These are phyloP conservation scores for Eulacestoma nigropectus DNA, from an alignment of 2,113 vertebrate genomes.

Conservation along the genomic window DNA sequence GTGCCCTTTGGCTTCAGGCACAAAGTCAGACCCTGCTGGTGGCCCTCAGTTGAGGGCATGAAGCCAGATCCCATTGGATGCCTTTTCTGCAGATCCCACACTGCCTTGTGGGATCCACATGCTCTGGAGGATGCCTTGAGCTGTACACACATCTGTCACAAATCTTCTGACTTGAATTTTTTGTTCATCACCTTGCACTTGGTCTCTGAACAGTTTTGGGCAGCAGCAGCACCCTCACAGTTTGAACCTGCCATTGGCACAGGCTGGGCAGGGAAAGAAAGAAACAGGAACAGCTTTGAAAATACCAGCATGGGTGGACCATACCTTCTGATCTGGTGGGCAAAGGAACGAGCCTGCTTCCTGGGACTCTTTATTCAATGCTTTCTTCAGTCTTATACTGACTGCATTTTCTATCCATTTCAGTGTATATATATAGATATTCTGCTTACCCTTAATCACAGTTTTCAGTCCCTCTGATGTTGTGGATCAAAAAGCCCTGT, in stretches of 20 bases:
- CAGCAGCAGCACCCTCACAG: background rate
- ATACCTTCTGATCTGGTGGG: background rate
- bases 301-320: background rate
- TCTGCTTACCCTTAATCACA: background rate
- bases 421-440: background rate
- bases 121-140: background rate
- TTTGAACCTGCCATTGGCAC: background rate
- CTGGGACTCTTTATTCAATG: background rate
- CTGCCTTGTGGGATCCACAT: background rate
- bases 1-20: background rate
- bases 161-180: background rate
- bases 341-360: background rate
- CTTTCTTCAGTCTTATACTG: background rate
- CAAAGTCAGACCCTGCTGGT: background rate
- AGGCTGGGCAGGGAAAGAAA: background rate
- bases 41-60: background rate
- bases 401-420: background rate
- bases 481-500: background rate
- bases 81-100: background rate
- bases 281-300: background rate
- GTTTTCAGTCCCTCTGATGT: background rate
- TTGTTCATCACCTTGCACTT: fast-evolving
- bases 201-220: background rate
- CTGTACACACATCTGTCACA: fast-evolving
- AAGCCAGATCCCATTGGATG: fast-evolving